phyloP scores from a whole-genome alignment of 2,797 vertebrate species.

The Megaceryle alcyon region DNA sequence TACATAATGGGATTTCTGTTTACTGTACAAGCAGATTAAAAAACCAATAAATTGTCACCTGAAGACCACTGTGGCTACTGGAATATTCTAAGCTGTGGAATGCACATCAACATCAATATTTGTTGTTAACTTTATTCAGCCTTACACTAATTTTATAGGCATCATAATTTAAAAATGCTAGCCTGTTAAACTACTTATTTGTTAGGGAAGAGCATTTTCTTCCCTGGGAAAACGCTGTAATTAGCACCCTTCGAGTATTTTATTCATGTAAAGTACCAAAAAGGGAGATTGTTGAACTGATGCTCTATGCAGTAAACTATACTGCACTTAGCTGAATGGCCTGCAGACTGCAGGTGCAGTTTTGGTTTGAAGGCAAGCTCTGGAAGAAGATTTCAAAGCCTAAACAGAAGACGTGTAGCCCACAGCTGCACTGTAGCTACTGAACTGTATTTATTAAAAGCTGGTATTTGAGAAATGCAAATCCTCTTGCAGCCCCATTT shows the following conservation, averaged over 20 bases:
- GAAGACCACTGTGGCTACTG: neutral
- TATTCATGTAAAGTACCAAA: neutral
- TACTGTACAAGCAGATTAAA: neutral
- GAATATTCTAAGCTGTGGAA: neutral
- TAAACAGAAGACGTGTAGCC: neutral
- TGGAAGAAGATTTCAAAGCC: neutral
- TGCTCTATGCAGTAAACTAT: neutral
- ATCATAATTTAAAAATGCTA: neutral
- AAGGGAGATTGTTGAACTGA: neutral
- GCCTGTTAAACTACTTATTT: neutral
- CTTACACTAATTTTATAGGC: neutral
- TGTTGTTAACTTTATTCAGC: neutral
- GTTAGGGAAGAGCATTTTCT: neutral
- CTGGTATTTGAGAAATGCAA: neutral
- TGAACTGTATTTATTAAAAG: neutral
- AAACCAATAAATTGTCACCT: neutral
- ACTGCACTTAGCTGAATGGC: neutral
- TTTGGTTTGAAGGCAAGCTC: neutral
- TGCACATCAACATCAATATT: neutral
- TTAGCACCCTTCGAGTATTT: neutral
- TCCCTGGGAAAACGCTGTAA: neutral
- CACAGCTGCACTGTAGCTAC: neutral
- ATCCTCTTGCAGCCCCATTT: neutral
- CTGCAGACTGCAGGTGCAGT: neutral
- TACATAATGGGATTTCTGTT: neutral